A percentile compares a stretch with the other conserved stretches of the same genome.
Conservation (phyloP, 2,888 invertebrate genomes). For the Ariolimax columbianus region DNA sequence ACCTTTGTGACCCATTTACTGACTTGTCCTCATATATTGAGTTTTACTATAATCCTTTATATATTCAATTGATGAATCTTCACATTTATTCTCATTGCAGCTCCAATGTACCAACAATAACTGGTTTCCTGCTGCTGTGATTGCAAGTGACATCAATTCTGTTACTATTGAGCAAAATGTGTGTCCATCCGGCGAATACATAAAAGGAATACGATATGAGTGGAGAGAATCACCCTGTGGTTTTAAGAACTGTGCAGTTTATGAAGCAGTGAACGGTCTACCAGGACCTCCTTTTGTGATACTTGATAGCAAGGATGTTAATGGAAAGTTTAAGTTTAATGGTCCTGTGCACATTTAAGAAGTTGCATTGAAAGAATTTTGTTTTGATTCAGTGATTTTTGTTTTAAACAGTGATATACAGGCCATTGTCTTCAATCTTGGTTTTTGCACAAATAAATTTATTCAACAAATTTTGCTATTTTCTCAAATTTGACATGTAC, state of each 20-base stretch:
- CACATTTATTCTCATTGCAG: neutral
- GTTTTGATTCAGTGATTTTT: neutral
- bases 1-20: no score
- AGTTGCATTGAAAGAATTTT: neutral
- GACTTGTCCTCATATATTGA: no score
- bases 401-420: neutral
- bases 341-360: slow-evolving; percentile 8
- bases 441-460: neutral
- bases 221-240: slow-evolving; percentile 67
- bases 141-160: slow-evolving; percentile 22
- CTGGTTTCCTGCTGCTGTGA: slow-evolving; percentile 15
- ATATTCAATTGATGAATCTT: neutral
- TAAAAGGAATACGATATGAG: slow-evolving; percentile 63
- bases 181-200: slow-evolving; percentile 55
- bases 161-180: slow-evolving; percentile 57
- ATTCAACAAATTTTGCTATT: neutral
- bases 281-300: slow-evolving; percentile 62
- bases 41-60: neutral
- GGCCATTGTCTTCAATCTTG: no score
- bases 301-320: neutral
- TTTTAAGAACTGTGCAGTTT: slow-evolving; percentile 65
- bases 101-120: neutral
- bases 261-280: slow-evolving; percentile 58
- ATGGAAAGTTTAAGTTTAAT: slow-evolving; percentile 1
- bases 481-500: neutral